phyloP scores from a whole-genome alignment of 2,888 invertebrate species.

The Nysson spinosus region DNA sequence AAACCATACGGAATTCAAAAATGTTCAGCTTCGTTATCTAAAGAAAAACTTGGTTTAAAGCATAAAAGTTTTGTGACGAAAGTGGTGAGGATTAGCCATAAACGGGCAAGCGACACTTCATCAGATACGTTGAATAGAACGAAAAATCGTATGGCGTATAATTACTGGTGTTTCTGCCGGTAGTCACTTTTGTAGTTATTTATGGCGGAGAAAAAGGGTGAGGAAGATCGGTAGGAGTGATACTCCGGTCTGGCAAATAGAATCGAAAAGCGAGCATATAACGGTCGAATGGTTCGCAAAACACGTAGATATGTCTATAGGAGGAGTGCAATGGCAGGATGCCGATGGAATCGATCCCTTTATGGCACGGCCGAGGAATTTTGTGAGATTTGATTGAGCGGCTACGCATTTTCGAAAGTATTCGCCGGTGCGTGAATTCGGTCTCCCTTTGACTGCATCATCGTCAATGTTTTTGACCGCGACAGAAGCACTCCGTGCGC shows the following conservation, averaged over 20 bases:
- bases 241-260: slow-evolving; percentile 17
- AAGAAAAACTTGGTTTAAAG: too few species aligned
- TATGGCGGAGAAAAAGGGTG: background rate
- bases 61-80: too few species aligned
- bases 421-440: slow-evolving; percentile 32
- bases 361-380: slow-evolving; percentile 50
- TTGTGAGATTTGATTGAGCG: slow-evolving; percentile 51
- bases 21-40: too few species aligned
- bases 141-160: background rate
- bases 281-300: slow-evolving; percentile 23
- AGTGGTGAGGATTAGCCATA: too few species aligned
- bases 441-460: slow-evolving; percentile 9
- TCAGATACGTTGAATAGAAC: background rate
- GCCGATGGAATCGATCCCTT: slow-evolving; percentile 45
- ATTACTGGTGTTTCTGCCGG: slow-evolving; percentile 1
- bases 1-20: too few species aligned
- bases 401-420: slow-evolving; percentile 45
- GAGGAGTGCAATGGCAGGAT: slow-evolving; percentile 8
- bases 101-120: too few species aligned
- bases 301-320: slow-evolving; percentile 2
- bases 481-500: background rate
- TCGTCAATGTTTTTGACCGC: slow-evolving; percentile 19
- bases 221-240: too few species aligned
- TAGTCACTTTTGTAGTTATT: background rate
- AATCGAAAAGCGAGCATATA: slow-evolving; percentile 15